Evolutionary conservation across 2,797 vertebrate species (phyloP), one percentile per base, ranked within the genome.

Genomic region (Gallirallus australis): DNA sequence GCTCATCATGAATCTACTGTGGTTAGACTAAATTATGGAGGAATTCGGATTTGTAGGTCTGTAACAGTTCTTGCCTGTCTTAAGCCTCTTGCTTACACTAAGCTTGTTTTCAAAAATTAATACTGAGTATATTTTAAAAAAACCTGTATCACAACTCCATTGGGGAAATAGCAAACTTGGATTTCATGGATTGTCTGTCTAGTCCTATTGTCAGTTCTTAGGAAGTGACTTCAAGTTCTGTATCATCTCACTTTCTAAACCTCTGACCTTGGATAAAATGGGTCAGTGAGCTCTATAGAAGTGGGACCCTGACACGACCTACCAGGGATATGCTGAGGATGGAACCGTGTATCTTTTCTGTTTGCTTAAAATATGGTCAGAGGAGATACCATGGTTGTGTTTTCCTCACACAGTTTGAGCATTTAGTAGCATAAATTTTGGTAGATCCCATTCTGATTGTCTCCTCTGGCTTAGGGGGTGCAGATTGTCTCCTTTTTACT

Each of bases 101-200:
- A 35, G 33, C 33, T 35, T 75, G 9, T 60, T 90, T 75, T 68
- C 24, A 68, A 48, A 83, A 70, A 24, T 71, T 11, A 42, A 12
- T 15, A 47, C 14, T 50, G 45, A 45, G 35, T 81, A 60, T 37
- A 16, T 75, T 77, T 25, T 79, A 82, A 27, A 79, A 57, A 82
- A 5, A 1, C 0, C 1, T 24, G 23, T 72, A 6, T 50, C 3
- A 1, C 0, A 0, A 40, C 15, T 79, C 27, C 39, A 24, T 1
- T 57, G 35, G 24, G 60, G 30, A 77, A 81, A 90, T 1, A 42
- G 21, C 40, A 57, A 70, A 50, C 47, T 60, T 72, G 40, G 54
- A 30, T 85, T 88, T 76, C 54, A 17, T 30, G 4, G 39, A 45
- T 45, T 45, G 39, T 59, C 31, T 73, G 6, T 81, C 20, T 78